Conservation (phyloP, 2,797 vertebrate genomes). For the Enteromius unitaeniatus region DNA sequence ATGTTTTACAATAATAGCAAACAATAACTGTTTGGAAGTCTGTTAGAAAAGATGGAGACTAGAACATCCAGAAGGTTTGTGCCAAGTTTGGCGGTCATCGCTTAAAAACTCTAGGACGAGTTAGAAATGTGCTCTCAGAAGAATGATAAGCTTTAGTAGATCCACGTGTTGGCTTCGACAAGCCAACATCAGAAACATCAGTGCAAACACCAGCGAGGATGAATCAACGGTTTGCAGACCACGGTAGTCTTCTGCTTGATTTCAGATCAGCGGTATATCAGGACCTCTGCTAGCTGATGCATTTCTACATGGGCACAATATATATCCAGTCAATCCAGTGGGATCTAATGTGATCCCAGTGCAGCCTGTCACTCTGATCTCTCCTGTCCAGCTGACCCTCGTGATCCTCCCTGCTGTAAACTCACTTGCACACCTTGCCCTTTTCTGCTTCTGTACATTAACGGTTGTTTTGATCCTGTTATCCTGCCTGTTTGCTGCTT, state of each 20-base stretch:
- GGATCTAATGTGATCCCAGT: neutral
- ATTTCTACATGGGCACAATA: neutral
- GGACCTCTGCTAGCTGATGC: neutral
- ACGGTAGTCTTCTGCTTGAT: neutral
- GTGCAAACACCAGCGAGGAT: neutral
- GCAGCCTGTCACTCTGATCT: constrained; percentile 54
- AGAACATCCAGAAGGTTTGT: neutral
- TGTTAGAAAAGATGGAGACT: neutral
- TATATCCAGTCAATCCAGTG: no score
- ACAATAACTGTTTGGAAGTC: neutral
- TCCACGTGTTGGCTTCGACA: neutral
- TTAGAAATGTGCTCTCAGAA: neutral
- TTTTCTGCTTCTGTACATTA: constrained; percentile 29
- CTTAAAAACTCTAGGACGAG: neutral
- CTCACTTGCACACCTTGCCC: neutral
- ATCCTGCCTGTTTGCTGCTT: constrained; percentile 59
- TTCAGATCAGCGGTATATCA: neutral
- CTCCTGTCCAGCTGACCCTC: constrained; percentile 65
- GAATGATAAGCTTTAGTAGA: neutral
- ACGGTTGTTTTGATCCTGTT: constrained; percentile 60
- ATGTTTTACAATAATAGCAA: neutral
- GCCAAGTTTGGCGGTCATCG: neutral
- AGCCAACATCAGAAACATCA: neutral
- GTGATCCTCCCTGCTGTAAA: constrained; percentile 56
- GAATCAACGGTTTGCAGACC: neutral